phyloP scores from a whole-genome alignment of 2,888 invertebrate genomes.

The Pterostichus madidus region DNA sequence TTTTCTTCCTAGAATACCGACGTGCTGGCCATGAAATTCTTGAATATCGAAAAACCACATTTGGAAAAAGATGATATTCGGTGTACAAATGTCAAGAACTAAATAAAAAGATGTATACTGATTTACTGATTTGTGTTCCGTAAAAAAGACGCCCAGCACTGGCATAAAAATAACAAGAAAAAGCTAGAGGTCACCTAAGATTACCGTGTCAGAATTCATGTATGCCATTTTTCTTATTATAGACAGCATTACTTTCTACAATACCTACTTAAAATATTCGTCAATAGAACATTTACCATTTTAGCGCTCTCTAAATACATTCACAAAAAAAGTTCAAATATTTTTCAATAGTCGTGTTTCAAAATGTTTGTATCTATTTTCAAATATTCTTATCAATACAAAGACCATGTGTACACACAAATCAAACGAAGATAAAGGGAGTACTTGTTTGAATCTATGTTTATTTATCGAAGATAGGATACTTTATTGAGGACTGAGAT shows the following conservation, averaged over 20 bases:
- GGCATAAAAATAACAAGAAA: constrained; percentile 8
- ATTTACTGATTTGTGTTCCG: no score
- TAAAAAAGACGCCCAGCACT: neutral
- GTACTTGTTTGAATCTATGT: neutral
- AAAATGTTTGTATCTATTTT: neutral
- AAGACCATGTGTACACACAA: neutral
- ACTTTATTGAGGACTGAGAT: neutral
- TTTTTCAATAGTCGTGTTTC: neutral
- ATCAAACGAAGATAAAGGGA: neutral
- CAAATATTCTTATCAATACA: neutral
- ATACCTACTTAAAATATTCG: constrained; percentile 13
- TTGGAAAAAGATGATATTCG: no score
- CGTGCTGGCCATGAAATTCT: no score
- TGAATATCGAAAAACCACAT: no score
- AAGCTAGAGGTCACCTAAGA: neutral
- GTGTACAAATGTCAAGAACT: no score
- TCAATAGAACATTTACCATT: constrained; percentile 2
- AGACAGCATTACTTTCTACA: constrained; percentile 22
- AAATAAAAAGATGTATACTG: no score
- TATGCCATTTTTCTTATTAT: constrained; percentile 32
- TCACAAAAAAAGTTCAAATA: neutral
- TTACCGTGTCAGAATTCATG: constrained; percentile 37
- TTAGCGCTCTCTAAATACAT: neutral
- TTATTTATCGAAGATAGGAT: neutral
- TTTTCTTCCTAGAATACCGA: no score